phyloP scores from a whole-genome alignment of 2,113 vertebrate genomes.

The Spermophilus dauricus region DNA sequence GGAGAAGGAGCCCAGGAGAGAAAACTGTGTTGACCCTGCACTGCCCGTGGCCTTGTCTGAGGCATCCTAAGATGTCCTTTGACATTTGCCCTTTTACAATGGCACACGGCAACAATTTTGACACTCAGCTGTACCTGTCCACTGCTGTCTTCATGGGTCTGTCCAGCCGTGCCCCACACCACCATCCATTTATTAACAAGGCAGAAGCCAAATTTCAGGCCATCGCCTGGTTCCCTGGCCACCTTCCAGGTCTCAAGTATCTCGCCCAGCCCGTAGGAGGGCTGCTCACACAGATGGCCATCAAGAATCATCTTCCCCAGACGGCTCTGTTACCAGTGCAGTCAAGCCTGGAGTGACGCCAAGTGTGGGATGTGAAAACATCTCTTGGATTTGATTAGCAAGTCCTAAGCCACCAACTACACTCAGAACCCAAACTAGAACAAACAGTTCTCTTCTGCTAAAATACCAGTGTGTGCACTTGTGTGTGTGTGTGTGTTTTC shows the following conservation, averaged over 20 bases:
- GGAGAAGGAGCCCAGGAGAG: background rate
- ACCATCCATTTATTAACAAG: background rate
- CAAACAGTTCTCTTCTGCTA: background rate
- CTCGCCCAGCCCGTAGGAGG: background rate
- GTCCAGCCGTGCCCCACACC: background rate
- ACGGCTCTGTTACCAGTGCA: background rate
- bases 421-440: background rate
- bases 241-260: background rate
- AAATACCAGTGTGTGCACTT: background rate
- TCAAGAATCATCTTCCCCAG: background rate
- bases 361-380: background rate
- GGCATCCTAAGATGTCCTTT: background rate
- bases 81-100: background rate
- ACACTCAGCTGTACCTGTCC: no score
- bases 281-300: background rate
- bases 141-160: background rate
- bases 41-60: background rate
- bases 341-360: background rate
- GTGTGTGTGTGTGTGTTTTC: background rate
- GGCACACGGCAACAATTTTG: background rate
- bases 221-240: rapidly evolving
- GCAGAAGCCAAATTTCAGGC: background rate
- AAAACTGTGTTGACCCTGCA: rapidly evolving
- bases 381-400: background rate
- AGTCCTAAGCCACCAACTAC: background rate